Conservation (phyloP, 2,888 invertebrate species). For the Trimorus sp. region DNA sequence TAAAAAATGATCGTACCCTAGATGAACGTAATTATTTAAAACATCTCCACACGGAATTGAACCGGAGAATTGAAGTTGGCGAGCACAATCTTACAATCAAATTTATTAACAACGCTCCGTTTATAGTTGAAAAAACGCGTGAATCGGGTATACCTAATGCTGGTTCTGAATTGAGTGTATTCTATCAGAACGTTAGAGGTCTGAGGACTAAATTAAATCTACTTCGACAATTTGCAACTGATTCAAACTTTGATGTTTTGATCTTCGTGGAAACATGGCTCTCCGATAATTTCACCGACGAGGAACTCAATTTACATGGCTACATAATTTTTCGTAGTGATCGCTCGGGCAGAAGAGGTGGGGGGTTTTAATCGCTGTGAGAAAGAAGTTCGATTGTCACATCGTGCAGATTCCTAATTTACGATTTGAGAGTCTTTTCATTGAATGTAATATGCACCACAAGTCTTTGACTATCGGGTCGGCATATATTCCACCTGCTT, state of each 20-base stretch:
- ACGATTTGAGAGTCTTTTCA: background rate
- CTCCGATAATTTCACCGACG: background rate
- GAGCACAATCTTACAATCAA: background rate
- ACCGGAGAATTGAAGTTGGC: background rate
- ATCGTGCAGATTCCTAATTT: background rate
- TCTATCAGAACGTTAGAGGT: conserved; percentile 3
- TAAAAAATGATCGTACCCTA: background rate
- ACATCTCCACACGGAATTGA: background rate
- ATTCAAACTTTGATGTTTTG: background rate
- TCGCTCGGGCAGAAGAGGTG: background rate
- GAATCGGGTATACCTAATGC: background rate
- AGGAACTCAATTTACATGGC: background rate
- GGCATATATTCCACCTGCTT: conserved; percentile 2
- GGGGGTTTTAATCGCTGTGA: background rate
- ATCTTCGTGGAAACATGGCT: conserved; percentile 4
- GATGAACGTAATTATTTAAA: background rate
- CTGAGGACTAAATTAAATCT: background rate
- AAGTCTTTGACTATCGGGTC: background rate
- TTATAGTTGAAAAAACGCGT: conserved; percentile 2
- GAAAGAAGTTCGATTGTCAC: background rate
- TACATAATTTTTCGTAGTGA: background rate
- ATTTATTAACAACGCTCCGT: background rate
- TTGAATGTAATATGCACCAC: background rate
- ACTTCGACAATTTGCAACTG: background rate
- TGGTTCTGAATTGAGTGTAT: background rate